Evolutionary conservation across 2,113 vertebrate genomes (phyloP).

Genomic region (Pteropus alecto): DNA sequence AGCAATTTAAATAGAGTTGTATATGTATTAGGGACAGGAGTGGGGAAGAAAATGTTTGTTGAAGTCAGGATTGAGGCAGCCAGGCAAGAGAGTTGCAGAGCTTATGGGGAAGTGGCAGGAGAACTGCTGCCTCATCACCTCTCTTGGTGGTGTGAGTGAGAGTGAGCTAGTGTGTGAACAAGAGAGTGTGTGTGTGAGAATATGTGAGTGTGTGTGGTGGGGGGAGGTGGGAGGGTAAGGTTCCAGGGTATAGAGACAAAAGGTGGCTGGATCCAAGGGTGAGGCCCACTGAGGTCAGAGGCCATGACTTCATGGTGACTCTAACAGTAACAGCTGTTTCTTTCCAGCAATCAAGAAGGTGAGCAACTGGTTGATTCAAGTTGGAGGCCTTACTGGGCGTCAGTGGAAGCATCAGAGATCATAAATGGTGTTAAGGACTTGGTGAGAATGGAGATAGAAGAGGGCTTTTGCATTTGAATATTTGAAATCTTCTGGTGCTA

Average conservation of each 20-base stretch:
- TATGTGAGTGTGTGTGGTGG: not conserved
- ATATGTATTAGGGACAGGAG: not conserved
- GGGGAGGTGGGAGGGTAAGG: not conserved
- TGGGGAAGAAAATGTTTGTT: not conserved
- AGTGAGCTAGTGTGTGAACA: not conserved
- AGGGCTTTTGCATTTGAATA: not conserved
- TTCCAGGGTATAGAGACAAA: not conserved
- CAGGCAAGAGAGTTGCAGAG: no score
- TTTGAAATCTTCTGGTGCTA: not conserved
- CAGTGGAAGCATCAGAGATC: not conserved
- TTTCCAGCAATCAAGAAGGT: not conserved
- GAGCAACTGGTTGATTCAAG: not conserved
- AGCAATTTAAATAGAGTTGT: not conserved
- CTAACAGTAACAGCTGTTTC: not conserved
- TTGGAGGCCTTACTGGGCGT: not conserved
- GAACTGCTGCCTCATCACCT: not conserved
- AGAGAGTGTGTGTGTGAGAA: not conserved
- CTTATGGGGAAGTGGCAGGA: not conserved
- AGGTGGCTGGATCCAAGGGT: not conserved
- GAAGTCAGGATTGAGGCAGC: not conserved
- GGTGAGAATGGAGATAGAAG: not conserved
- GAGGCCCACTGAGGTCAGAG: not conserved
- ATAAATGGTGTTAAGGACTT: not conserved
- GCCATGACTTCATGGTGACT: not conserved
- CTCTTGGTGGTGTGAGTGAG: not conserved